A percentile compares a stretch with the other conserved stretches of the same genome.
phyloP scores from a whole-genome alignment of 1,140 invertebrate genomes.

The Tribolium madens region DNA sequence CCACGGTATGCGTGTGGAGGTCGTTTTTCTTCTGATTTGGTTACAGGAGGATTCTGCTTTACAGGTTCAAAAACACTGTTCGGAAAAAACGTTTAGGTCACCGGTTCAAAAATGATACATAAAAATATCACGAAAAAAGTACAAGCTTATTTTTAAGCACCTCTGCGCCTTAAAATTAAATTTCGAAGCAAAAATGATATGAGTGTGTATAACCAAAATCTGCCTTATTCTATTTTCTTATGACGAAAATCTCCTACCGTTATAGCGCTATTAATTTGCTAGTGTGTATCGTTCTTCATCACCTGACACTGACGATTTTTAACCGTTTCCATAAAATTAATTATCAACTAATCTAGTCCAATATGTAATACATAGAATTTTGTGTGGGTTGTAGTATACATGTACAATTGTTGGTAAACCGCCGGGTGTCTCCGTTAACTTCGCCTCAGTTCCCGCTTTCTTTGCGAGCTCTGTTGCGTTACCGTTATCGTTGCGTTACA shows the following conservation, averaged over 20 bases:
- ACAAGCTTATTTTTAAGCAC: conserved; percentile 79
- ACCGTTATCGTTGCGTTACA: conserved; percentile 61
- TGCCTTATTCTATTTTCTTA: conserved; percentile 78
- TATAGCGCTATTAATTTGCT: conserved; percentile 66
- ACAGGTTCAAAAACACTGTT: conserved; percentile 61
- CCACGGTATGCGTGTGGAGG: conserved; percentile 58
- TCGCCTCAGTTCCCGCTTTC: conserved; percentile 54
- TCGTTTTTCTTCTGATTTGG: conserved; percentile 53
- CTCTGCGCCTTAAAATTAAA: conserved; percentile 78
- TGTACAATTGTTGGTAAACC: conserved; percentile 68
- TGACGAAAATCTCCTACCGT: conserved; percentile 68
- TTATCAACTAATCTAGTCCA: conserved; percentile 67
- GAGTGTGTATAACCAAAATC: conserved; percentile 76
- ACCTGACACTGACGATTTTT: conserved; percentile 66
- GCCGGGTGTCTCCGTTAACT: conserved; percentile 64
- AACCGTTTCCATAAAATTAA: conserved; percentile 65
- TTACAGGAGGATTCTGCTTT: conserved; percentile 54
- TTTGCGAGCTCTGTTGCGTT: conserved; percentile 61
- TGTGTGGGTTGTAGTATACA: conserved; percentile 70
- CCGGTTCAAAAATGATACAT: conserved; percentile 64
- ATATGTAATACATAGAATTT: conserved; percentile 68
- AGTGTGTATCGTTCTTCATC: conserved; percentile 66
- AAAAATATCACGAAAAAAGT: conserved; percentile 76
- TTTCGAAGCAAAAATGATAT: conserved; percentile 67
- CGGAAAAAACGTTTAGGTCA: conserved; percentile 66